Evolutionary conservation across 2,113 vertebrate species (phyloP).

Genomic region (Ardeotis arabs): DNA sequence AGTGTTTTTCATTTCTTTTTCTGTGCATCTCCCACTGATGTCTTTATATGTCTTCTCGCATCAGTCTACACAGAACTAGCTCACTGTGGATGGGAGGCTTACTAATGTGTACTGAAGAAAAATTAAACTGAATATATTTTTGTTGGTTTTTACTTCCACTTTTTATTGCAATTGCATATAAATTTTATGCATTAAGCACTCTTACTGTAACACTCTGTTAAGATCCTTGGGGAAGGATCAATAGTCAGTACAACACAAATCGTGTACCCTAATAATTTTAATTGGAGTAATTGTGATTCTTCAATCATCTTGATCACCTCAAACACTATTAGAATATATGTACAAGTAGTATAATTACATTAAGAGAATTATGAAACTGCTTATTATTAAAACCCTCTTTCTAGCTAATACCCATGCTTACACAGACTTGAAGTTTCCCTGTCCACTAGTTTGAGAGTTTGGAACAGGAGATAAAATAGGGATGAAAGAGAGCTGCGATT

Average conservation of each 20-base stretch:
- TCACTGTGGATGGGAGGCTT: not conserved
- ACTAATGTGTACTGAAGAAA: not conserved
- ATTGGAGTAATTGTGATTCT: not conserved
- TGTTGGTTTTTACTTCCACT: not conserved
- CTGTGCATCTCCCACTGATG: not conserved
- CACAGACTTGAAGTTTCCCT: not conserved
- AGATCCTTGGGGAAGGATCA: not conserved
- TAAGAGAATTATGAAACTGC: not conserved
- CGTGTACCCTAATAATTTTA: not conserved
- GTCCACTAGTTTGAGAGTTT: not conserved
- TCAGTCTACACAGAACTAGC: not conserved
- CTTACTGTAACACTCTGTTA: not conserved
- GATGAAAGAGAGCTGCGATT: slow-evolving; percentile 41
- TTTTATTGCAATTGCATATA: not conserved
- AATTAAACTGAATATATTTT: not conserved
- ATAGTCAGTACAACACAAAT: not conserved
- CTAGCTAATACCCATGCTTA: not conserved
- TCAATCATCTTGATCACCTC: not conserved
- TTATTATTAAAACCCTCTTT: not conserved
- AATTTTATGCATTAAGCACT: not conserved
- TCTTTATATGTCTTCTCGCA: not conserved
- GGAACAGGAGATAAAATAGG: not conserved
- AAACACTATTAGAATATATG: not conserved
- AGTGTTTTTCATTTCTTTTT: not conserved
- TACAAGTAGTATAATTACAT: not conserved